Evolutionary conservation across 2,888 invertebrate genomes (phyloP).

Genomic region (Sipunculus nudus): DNA sequence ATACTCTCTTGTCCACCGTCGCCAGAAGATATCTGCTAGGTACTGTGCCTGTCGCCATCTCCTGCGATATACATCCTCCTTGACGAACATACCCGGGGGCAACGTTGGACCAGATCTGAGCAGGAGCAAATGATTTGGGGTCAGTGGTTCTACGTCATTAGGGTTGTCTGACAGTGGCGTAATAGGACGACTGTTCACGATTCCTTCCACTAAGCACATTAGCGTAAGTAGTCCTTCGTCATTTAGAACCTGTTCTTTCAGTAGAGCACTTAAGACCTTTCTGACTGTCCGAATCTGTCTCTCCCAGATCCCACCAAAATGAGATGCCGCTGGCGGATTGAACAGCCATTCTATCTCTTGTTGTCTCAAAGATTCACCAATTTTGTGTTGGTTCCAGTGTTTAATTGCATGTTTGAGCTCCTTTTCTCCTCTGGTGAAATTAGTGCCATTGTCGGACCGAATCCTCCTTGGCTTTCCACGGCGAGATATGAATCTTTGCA

Average conservation of each 20-base stretch:
- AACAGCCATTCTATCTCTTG: constrained; percentile 3
- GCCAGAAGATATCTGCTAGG: constrained; percentile 25
- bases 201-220: constrained; percentile 1
- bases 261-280: neutral
- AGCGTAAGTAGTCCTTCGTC: neutral
- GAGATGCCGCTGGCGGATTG: constrained; percentile 5
- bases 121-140: neutral
- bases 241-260: constrained; percentile 2
- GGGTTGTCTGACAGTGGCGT: neutral
- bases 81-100: constrained; percentile 22
- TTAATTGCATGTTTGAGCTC: constrained; percentile 26
- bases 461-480: constrained; percentile 36
- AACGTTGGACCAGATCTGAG: neutral
- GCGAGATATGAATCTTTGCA: constrained; percentile 40
- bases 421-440: constrained; percentile 43
- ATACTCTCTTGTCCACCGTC: constrained; percentile 25
- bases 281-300: neutral
- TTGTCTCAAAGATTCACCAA: neutral
- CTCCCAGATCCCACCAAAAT: constrained; percentile 3
- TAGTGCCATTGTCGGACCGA: constrained; percentile 42
- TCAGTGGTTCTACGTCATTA: neutral
- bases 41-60: constrained; percentile 32
- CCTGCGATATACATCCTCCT: constrained; percentile 17
- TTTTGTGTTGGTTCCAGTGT: constrained; percentile 5
- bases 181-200: neutral